Percentiles rank a stretch among this genome's conserved stretches.
Evolutionary conservation across 2,113 vertebrate species (phyloP).

Genomic region (Poeciliopsis turrubarensis): DNA sequence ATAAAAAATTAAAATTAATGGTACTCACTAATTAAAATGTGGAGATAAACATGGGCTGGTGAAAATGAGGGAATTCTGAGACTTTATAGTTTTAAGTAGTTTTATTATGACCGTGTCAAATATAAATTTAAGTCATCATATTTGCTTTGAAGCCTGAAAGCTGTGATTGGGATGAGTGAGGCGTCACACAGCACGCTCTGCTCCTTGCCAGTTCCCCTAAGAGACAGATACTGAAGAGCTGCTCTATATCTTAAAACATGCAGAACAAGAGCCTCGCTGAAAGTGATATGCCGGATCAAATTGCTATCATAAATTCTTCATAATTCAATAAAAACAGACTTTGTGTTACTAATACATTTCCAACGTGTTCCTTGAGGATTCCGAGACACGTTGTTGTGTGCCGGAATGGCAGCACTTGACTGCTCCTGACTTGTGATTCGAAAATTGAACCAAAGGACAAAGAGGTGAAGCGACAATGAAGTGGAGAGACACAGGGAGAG

Average conservation of each 20-base stretch:
- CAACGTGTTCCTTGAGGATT: slow-evolving; percentile 54
- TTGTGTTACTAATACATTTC: slow-evolving; percentile 61
- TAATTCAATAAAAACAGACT: slow-evolving; percentile 69
- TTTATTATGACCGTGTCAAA: slow-evolving; percentile 78
- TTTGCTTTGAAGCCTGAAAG: slow-evolving; percentile 77
- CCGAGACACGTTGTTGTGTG: slow-evolving; percentile 32
- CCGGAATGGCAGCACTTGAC: slow-evolving; percentile 68
- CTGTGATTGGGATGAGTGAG: slow-evolving; percentile 69
- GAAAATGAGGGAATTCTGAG: slow-evolving; percentile 63
- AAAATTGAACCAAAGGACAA: slow-evolving; percentile 76
- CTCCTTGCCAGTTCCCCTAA: slow-evolving; percentile 70
- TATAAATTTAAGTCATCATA: slow-evolving; percentile 68
- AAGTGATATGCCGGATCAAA: slow-evolving; percentile 72
- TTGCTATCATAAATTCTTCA: slow-evolving; percentile 72
- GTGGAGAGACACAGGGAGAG: slow-evolving; percentile 60
- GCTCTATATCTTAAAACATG: slow-evolving; percentile 73
- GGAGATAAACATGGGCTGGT: slow-evolving; percentile 73
- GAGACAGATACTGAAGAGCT: slow-evolving; percentile 61
- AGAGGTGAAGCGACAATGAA: slow-evolving; percentile 74
- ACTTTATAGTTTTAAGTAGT: slow-evolving; percentile 79
- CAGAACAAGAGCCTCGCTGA: slow-evolving; percentile 68
- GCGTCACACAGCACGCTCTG: slow-evolving; percentile 65
- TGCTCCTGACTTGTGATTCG: slow-evolving; percentile 76
- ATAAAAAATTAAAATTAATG: slow-evolving; percentile 67
- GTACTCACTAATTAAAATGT: slow-evolving; percentile 78